phyloP scores from a whole-genome alignment of 2,888 invertebrate genomes.

The Stenurella melanura region DNA sequence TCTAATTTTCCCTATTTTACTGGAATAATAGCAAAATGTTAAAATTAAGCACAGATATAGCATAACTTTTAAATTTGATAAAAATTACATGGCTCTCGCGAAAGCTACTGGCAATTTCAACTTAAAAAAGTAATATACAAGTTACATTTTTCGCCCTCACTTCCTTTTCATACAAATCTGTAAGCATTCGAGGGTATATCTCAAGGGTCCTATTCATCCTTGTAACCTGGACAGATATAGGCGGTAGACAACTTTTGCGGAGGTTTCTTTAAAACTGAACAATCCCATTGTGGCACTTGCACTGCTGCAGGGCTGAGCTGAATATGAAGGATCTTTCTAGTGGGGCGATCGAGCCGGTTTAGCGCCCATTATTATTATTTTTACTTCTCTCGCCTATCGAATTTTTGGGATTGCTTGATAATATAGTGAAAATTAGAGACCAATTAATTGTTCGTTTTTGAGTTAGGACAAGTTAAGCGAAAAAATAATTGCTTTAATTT shows the following conservation, averaged over 20 bases:
- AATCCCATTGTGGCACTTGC: constrained; percentile 33
- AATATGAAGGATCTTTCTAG: constrained; percentile 17
- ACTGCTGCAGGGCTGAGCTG: constrained; percentile 22
- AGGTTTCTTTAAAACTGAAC: constrained; percentile 30
- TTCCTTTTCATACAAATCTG: constrained; percentile 8
- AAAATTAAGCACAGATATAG: too few relatives aligned
- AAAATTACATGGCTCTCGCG: background rate
- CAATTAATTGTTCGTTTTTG: too few relatives aligned
- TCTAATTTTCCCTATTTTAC: too few relatives aligned
- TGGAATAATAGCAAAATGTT: too few relatives aligned
- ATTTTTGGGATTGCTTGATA: too few relatives aligned
- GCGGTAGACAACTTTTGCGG: constrained; percentile 13
- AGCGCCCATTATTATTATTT: too few relatives aligned
- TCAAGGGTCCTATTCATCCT: constrained; percentile 3
- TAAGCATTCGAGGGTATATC: constrained; percentile 4
- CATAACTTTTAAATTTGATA: background rate
- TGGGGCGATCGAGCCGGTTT: too few relatives aligned
- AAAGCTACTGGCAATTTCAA: background rate
- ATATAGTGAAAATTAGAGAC: too few relatives aligned
- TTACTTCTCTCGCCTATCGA: too few relatives aligned
- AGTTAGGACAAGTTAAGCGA: too few relatives aligned
- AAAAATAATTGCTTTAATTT: too few relatives aligned
- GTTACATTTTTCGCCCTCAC: constrained; percentile 5
- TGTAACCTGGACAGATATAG: constrained; percentile 30
- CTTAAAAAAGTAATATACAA: constrained; percentile 10